These are phyloP conservation scores for Telmatochromis sp. DNA, from an alignment of 2,113 vertebrate species.

Conservation along the genomic window DNA sequence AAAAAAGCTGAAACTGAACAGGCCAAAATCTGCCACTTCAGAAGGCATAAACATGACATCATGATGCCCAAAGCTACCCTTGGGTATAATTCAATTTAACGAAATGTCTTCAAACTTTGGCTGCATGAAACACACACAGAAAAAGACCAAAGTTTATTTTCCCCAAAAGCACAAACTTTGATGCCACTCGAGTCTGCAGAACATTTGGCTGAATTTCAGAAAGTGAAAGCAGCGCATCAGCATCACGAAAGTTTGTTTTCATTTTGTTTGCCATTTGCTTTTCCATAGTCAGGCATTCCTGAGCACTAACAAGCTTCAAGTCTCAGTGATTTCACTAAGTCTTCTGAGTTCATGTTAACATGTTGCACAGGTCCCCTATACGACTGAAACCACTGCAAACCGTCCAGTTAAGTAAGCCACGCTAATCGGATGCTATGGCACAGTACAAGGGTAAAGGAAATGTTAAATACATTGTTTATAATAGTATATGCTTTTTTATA, in stretches of 20 bases:
- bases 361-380: constrained; percentile 3
- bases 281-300: constrained; percentile 14
- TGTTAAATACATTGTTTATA: background rate
- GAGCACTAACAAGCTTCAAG: background rate
- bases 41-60: constrained; percentile 20
- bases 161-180: background rate
- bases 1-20: background rate
- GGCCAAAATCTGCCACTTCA: constrained; percentile 15
- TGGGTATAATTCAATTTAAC: constrained; percentile 16
- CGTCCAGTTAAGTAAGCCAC: background rate
- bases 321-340: background rate
- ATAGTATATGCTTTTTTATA: background rate
- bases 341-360: constrained; percentile 18
- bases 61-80: background rate
- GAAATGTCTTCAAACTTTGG: constrained; percentile 4
- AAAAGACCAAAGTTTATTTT: background rate
- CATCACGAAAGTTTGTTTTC: background rate
- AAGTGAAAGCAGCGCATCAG: background rate
- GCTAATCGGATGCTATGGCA: background rate
- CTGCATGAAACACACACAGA: background rate
- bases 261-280: constrained; percentile 15
- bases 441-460: background rate
- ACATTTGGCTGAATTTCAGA: background rate
- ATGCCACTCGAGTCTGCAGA: background rate
- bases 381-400: background rate